Conservation (phyloP, 2,113 vertebrate species). For the Ptyas mucosa region DNA sequence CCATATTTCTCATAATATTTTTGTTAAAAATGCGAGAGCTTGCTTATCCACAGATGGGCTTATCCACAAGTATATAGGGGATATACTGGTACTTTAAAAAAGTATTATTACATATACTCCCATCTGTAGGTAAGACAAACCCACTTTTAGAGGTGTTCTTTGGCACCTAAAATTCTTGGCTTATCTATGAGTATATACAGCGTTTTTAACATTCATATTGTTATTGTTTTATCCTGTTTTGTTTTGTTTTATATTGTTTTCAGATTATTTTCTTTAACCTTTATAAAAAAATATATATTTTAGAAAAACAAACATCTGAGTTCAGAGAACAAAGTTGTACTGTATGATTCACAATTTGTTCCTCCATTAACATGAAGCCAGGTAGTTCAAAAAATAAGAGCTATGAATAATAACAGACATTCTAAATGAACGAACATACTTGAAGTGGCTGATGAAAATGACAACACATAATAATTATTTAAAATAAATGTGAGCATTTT, state of each 20-base stretch:
- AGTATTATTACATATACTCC: neutral
- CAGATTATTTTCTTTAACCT: neutral
- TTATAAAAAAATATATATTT: neutral
- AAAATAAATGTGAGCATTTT: constrained; percentile 26
- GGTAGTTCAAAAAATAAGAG: constrained; percentile 1
- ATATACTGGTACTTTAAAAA: neutral
- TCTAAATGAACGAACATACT: constrained; percentile 28
- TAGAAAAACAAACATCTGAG: neutral
- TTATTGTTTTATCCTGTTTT: neutral
- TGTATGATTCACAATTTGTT: neutral
- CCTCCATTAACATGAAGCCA: neutral
- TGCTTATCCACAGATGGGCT: neutral
- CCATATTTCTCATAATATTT: neutral
- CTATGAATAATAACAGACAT: neutral
- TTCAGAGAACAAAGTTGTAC: neutral
- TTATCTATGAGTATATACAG: neutral
- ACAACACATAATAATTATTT: constrained; percentile 33
- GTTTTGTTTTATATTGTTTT: neutral
- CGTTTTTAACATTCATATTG: neutral
- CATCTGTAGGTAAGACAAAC: neutral
- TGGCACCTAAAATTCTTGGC: neutral
- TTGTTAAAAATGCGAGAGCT: neutral
- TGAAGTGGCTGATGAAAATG: constrained; percentile 21
- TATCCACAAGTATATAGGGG: neutral
- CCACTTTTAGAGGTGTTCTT: neutral